Evolutionary conservation across 30 jellyfish, hydroid and myxozoan species (phyloP).

Genomic region (Hydractinia symbiolongicarpus): DNA sequence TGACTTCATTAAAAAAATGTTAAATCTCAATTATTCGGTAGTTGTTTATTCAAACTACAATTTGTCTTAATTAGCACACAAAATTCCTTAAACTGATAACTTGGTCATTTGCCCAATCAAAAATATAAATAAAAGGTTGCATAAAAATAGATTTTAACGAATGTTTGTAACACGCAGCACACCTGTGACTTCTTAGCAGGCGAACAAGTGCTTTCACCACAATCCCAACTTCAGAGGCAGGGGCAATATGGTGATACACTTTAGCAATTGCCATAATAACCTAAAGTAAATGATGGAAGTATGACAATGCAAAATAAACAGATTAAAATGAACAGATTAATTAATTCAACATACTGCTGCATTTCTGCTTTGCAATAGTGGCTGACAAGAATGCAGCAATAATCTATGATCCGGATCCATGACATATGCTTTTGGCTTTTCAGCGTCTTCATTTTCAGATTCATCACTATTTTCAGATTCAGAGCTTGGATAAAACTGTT

Average conservation of each 20-base stretch:
- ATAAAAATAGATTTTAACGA: background rate
- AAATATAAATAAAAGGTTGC: no score
- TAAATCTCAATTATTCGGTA: no score
- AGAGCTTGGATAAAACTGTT: constrained; percentile 87
- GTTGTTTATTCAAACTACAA: no score
- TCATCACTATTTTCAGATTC: constrained; percentile 60
- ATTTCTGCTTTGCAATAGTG: constrained; percentile 87
- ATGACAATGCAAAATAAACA: background rate
- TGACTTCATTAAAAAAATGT: no score
- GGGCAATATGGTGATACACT: constrained; percentile 86
- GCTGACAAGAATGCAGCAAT: constrained; percentile 73
- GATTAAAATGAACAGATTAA: background rate
- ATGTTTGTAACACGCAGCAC: background rate
- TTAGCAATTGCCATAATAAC: constrained; percentile 97
- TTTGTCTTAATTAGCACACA: no score
- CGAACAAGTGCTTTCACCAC: constrained; percentile 79
- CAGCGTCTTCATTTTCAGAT: constrained; percentile 30
- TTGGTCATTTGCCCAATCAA: no score
- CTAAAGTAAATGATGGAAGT: constrained; percentile 24
- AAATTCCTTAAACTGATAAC: no score
- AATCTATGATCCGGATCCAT: constrained; percentile 94
- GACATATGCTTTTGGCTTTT: constrained; percentile 33
- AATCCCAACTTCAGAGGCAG: constrained; percentile 69
- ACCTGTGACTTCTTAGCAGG: constrained; percentile 94
- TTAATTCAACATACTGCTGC: constrained; percentile 63